Evolutionary conservation across 2,113 vertebrate genomes (phyloP).

Genomic region (Elanoides forficatus): DNA sequence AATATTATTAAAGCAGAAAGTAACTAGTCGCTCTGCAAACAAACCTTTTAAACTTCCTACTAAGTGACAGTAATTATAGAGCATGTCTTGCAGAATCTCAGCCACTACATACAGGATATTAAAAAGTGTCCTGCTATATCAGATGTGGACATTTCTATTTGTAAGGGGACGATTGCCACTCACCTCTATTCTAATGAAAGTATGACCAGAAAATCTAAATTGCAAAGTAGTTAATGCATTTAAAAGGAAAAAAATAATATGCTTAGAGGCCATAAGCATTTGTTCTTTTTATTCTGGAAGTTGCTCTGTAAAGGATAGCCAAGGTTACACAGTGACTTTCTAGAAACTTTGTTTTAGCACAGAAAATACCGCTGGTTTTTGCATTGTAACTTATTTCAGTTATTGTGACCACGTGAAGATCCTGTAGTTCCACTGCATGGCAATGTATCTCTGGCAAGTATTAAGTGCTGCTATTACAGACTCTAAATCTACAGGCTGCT

Average conservation of each 20-base stretch:
- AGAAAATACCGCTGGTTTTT: background rate
- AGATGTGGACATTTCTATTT: background rate
- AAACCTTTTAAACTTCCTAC: background rate
- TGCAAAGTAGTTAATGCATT: background rate
- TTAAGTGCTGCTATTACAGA: background rate
- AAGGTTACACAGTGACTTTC: background rate
- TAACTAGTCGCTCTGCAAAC: background rate
- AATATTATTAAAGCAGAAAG: background rate
- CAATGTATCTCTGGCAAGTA: background rate
- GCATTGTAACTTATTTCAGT: background rate
- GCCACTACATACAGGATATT: background rate
- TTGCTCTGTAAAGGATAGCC: background rate
- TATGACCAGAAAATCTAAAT: background rate
- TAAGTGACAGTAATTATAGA: background rate
- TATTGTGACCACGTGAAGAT: fast-evolving
- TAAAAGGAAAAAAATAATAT: background rate
- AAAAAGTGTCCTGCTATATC: background rate
- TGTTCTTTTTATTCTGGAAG: background rate
- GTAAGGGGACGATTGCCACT: background rate
- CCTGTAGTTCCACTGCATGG: fast-evolving
- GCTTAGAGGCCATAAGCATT: background rate
- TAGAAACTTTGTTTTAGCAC: background rate
- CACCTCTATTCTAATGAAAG: background rate
- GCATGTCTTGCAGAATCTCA: background rate
- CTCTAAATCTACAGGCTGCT: background rate